A percentile compares a stretch with the other conserved stretches of the same genome.
These are phyloP conservation scores for Colletes gigas DNA, from an alignment of 1,140 invertebrate genomes.

Conservation along the genomic window DNA sequence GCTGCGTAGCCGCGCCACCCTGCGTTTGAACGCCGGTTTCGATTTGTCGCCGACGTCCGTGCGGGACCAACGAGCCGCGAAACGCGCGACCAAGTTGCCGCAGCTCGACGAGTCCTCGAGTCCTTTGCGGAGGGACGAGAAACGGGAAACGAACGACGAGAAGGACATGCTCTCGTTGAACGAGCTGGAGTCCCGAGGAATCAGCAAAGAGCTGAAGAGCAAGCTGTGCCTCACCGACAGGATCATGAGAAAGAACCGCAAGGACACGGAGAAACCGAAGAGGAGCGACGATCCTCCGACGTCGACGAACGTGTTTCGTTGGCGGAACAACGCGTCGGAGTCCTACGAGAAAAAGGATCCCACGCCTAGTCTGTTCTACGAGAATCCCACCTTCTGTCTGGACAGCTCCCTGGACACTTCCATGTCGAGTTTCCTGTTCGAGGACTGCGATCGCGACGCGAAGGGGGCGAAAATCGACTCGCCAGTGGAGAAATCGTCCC, in stretches of 20 bases:
- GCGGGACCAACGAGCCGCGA: slow-evolving; percentile 18
- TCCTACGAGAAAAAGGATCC: not conserved
- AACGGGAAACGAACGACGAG: not conserved
- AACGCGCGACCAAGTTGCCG: not conserved
- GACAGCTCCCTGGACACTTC: slow-evolving; percentile 77
- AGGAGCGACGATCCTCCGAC: not conserved
- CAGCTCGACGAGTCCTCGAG: not conserved
- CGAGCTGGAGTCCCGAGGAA: slow-evolving; percentile 49
- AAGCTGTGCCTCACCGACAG: slow-evolving; percentile 69
- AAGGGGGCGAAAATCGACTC: not conserved
- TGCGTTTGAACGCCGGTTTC: slow-evolving; percentile 54
- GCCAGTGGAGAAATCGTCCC: no score
- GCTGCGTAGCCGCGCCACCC: slow-evolving; percentile 70
- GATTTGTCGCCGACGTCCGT: slow-evolving; percentile 60
- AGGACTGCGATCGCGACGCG: slow-evolving; percentile 18
- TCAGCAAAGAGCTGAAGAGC: slow-evolving; percentile 66
- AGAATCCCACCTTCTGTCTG: slow-evolving; percentile 77
- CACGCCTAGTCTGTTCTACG: slow-evolving; percentile 67
- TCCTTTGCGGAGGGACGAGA: not conserved
- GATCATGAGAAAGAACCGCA: slow-evolving; percentile 56
- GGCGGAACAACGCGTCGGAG: slow-evolving; percentile 14
- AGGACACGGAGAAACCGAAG: slow-evolving; percentile 34
- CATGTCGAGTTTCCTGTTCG: slow-evolving; percentile 69
- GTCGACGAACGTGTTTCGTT: slow-evolving; percentile 45
- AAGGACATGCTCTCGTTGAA: not conserved